Percentiles rank a stretch among this genome's conserved stretches.
phyloP scores from a whole-genome alignment of 23 tunicate genomes.

The Halocynthia roretzi region DNA sequence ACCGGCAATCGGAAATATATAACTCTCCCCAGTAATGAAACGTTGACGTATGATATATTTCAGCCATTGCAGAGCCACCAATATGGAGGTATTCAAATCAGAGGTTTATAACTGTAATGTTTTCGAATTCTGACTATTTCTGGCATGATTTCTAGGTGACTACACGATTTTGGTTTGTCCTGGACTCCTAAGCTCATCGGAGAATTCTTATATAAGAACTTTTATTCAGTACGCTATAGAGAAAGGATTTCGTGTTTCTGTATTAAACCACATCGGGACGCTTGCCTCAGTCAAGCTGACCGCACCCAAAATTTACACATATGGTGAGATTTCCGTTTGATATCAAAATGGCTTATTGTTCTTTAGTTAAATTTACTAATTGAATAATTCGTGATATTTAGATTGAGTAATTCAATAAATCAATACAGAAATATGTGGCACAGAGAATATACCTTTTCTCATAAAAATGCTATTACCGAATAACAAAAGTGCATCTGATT shows the following conservation, averaged over 20 bases:
- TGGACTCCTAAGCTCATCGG: slow-evolving; percentile 80
- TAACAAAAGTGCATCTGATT: background rate
- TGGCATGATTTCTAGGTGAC: slow-evolving; percentile 10
- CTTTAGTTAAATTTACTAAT: too few species aligned
- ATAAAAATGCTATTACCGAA: background rate
- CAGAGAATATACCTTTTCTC: too few species aligned
- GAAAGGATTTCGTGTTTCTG: slow-evolving; percentile 45
- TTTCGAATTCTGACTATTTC: background rate
- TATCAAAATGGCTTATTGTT: background rate
- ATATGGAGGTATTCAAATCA: slow-evolving; percentile 11
- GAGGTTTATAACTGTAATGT: background rate
- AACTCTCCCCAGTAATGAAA: slow-evolving; percentile 38
- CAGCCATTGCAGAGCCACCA: slow-evolving; percentile 27
- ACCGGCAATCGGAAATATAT: slow-evolving; percentile 38
- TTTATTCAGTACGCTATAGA: slow-evolving; percentile 47
- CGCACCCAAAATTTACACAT: slow-evolving; percentile 79
- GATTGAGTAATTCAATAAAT: background rate
- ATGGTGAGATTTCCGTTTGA: slow-evolving; percentile 30
- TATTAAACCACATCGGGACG: slow-evolving; percentile 71
- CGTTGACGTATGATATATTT: slow-evolving; percentile 69
- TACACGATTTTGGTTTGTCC: slow-evolving; percentile 76
- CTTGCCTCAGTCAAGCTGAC: slow-evolving; percentile 58
- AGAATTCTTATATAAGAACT: slow-evolving; percentile 63
- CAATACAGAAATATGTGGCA: background rate
- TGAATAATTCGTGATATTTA: too few species aligned